Base-by-base conservation (phyloP, 2,888 invertebrate species). In the Lampropteryx suffumata region DNA sequence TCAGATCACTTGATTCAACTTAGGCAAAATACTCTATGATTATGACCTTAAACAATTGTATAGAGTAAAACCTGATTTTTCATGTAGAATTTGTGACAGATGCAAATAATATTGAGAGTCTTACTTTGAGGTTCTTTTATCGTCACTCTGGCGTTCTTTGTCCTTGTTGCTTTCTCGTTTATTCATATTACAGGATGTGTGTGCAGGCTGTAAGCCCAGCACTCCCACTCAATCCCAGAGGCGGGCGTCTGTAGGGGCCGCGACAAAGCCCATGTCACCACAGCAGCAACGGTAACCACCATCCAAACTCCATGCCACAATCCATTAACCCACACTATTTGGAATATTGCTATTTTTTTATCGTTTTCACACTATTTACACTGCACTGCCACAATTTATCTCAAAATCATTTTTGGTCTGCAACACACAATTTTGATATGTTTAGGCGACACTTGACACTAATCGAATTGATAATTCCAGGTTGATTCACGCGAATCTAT, bases 361-460 rank as follows among this genome's bases (percentile, higher is more conserved):
- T 71, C 71, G 70, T 69, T 70, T 71, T 68, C 64, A 73, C 80
- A 79, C 78, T 82, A 67, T 68, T 71, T 79, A 73, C 82, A 83
- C 82, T 82, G 73, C 84, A 88, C 89, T 84, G 64, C 72, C 71
- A 73, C 67, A 83, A 86, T 89, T 88, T 90, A 90, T 88, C 90
- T 89, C 81, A 88, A 80, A 84, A 89, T 88, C 90, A 90, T 90
- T 85, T 88, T 90, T 79, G 78, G 77, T 81, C 89, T 88, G 82
- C 63, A 82, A 84, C 61, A 71, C 73, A 75, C 70, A 76, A 79
- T 72, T 72, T 73, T 63, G 66, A 59, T 61, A 77, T 85, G 85
- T 84, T 86, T 84, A 87, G 86, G 83, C 85, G 85, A 86, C 81
- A 68, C 62, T 64, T 65, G 66, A 73, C 63, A 36, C 61, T 59